These are phyloP conservation scores for Epiblema foenella DNA, from an alignment of 2,888 invertebrate species.

Conservation along the genomic window DNA sequence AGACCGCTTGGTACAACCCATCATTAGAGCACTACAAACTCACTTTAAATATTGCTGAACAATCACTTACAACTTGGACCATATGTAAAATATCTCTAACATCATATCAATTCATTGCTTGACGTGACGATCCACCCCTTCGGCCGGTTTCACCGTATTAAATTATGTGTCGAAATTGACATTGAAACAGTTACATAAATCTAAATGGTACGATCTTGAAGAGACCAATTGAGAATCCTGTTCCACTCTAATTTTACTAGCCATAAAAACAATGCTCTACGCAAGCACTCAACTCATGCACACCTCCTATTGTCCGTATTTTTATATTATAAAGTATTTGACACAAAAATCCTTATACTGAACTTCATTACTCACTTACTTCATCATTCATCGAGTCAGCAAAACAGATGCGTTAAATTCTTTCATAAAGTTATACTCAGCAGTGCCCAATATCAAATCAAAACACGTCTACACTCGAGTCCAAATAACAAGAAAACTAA, in stretches of 20 bases:
- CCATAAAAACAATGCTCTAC: no score
- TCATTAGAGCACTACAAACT: no score
- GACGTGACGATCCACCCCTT: slow-evolving; percentile 44
- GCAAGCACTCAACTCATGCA: no score
- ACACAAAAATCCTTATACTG: no score
- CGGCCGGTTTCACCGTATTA: slow-evolving; percentile 35
- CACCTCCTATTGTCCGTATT: no score
- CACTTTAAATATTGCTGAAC: neutral
- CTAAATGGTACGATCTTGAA: neutral
- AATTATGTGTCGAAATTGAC: slow-evolving; percentile 39
- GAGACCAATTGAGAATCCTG: neutral
- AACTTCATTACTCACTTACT: no score
- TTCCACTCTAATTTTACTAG: no score
- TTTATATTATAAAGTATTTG: no score
- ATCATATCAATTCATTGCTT: slow-evolving; percentile 43
- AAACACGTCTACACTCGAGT: neutral
- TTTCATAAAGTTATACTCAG: neutral
- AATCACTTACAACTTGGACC: slow-evolving; percentile 32
- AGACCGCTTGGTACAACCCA: no score
- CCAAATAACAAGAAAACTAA: neutral
- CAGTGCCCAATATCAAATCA: neutral
- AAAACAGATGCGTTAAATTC: no score
- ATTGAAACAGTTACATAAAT: slow-evolving; percentile 35
- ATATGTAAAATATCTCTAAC: slow-evolving; percentile 20
- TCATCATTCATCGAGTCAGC: no score